Evolutionary conservation across 2,888 invertebrate genomes (phyloP).

Genomic region (Cylindroiulus punctatus): DNA sequence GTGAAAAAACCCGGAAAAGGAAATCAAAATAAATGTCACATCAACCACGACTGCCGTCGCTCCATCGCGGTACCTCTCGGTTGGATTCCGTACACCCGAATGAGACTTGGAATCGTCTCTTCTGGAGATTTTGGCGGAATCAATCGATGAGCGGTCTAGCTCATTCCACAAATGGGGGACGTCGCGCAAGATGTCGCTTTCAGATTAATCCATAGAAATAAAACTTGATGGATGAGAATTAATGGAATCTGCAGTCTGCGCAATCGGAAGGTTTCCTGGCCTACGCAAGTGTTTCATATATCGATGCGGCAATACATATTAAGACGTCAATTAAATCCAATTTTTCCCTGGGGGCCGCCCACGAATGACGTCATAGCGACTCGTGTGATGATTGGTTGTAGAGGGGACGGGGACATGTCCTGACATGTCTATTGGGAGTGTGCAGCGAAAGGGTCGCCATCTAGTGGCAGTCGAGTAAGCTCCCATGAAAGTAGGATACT

Average conservation of each 20-base stretch:
- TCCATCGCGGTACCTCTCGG: not conserved
- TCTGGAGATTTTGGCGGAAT: not conserved
- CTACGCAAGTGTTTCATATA: not conserved
- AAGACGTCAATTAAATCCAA: not conserved
- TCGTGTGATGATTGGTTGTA: not conserved
- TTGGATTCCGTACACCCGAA: not conserved
- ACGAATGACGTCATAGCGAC: not conserved
- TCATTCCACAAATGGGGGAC: slow-evolving; percentile 11
- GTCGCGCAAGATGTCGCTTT: not conserved
- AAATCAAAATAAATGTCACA: slow-evolving; percentile 30
- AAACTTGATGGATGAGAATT: slow-evolving; percentile 32
- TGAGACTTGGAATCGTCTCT: slow-evolving; percentile 40
- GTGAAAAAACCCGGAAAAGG: not conserved
- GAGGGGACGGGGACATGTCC: not conserved
- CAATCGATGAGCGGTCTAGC: slow-evolving; percentile 39
- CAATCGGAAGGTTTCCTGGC: not conserved
- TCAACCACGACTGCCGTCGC: not conserved
- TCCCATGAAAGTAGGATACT: no score
- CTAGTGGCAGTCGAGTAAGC: no score
- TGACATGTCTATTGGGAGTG: no score
- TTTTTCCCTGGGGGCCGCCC: not conserved
- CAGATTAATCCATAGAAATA: not conserved
- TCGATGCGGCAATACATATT: not conserved
- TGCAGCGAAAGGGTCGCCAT: no score
- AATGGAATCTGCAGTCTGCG: not conserved